Evolutionary conservation across 2,888 invertebrate genomes (phyloP).

Genomic region (Chaitophorus viminalis): DNA sequence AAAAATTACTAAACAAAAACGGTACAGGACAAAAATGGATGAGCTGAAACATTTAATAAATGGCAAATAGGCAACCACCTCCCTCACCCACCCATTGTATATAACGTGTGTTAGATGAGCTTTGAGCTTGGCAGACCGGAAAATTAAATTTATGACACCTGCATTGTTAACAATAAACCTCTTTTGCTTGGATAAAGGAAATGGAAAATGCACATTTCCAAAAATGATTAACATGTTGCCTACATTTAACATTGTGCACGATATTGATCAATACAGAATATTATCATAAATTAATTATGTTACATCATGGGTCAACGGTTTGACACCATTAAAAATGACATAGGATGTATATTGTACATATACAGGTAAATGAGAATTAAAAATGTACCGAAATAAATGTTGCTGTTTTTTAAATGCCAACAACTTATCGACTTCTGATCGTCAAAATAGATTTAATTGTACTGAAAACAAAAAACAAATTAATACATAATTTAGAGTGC

Average conservation of each 20-base stretch:
- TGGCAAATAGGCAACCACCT: neutral
- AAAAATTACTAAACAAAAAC: neutral
- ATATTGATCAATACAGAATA: neutral
- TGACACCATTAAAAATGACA: neutral
- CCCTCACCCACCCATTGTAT: neutral
- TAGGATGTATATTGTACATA: no score
- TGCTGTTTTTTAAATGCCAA: no score
- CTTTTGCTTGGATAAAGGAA: constrained; percentile 22
- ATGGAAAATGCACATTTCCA: constrained; percentile 28
- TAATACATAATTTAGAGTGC: no score
- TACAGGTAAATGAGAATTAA: no score
- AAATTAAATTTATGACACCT: constrained; percentile 60
- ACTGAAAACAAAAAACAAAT: no score
- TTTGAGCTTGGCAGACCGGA: constrained; percentile 52
- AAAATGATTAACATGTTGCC: constrained; percentile 23
- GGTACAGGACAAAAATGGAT: neutral
- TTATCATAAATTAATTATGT: neutral
- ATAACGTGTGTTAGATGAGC: constrained; percentile 16
- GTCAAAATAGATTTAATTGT: no score
- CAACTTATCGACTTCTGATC: no score
- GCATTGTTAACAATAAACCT: constrained; percentile 56
- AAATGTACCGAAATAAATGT: no score
- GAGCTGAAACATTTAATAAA: constrained; percentile 7
- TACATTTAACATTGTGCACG: neutral
- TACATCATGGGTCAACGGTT: neutral